These are phyloP conservation scores for Oreochromis spilurus DNA, from an alignment of 2,113 vertebrate species.

Conservation along the genomic window DNA sequence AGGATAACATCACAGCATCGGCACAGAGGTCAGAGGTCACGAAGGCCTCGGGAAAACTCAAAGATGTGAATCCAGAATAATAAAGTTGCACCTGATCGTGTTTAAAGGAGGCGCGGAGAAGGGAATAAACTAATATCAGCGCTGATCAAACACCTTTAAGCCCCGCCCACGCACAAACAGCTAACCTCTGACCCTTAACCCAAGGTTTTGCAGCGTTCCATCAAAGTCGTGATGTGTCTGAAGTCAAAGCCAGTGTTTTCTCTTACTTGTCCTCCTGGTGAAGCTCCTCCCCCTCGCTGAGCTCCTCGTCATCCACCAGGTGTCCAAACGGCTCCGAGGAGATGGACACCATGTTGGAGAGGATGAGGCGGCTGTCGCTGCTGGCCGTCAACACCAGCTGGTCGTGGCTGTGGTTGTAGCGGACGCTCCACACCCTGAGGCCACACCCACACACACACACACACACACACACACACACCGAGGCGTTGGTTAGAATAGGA, in stretches of 20 bases:
- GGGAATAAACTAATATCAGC: neutral
- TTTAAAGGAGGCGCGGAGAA: neutral
- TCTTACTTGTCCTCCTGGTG: slow-evolving; percentile 88
- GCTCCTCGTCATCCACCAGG: slow-evolving; percentile 92
- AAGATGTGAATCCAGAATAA: neutral
- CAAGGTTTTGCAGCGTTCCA: neutral
- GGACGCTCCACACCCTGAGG: slow-evolving; percentile 93
- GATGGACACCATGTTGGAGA: slow-evolving; percentile 99
- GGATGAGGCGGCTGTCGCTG: slow-evolving; percentile 97
- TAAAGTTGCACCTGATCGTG: neutral
- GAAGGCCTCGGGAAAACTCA: neutral
- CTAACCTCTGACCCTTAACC: neutral
- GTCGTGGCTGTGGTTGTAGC: slow-evolving; percentile 98
- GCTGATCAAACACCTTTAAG: neutral
- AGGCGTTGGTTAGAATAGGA: neutral
- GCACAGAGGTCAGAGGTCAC: neutral
- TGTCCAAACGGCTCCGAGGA: slow-evolving; percentile 97
- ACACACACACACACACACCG: neutral
- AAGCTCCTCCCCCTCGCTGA: slow-evolving; percentile 90
- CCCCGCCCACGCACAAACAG: neutral
- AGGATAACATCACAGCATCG: neutral
- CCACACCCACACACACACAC: neutral
- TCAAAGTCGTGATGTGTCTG: neutral
- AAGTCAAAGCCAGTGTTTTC: neutral
- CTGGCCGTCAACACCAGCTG: slow-evolving; percentile 95